Evolutionary conservation across 1,140 invertebrate species (phyloP).

Genomic region (Plutomurus gul): DNA sequence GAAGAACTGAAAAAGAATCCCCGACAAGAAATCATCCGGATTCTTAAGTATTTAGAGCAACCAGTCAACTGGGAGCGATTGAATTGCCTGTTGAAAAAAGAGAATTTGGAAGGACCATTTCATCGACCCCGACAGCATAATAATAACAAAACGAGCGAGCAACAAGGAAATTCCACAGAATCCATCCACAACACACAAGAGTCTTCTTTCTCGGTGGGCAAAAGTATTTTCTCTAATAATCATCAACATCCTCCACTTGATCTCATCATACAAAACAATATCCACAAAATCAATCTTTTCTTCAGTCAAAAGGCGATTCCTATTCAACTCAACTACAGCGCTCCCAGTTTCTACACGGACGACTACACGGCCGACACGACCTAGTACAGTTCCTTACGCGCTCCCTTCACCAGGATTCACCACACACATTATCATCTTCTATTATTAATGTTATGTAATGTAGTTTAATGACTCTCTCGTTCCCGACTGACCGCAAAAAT

Average conservation of each 20-base stretch:
- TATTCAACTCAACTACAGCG: constrained; percentile 40
- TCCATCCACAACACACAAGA: constrained; percentile 23
- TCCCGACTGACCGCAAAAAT: neutral
- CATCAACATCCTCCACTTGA: constrained; percentile 38
- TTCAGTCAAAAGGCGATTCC: constrained; percentile 40
- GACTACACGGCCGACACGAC: too few species aligned
- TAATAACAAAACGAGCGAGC: constrained; percentile 10
- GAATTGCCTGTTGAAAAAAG: constrained; percentile 35
- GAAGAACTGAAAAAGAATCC: constrained; percentile 47
- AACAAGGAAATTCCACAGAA: constrained; percentile 20
- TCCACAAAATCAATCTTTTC: constrained; percentile 46
- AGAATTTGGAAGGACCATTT: constrained; percentile 44
- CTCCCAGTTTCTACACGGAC: too few species aligned
- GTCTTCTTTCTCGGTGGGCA: neutral
- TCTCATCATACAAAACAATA: constrained; percentile 48
- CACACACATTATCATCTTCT: too few species aligned
- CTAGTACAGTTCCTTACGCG: too few species aligned
- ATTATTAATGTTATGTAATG: constrained; percentile 25
- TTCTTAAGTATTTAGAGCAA: constrained; percentile 43
- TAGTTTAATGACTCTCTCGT: neutral
- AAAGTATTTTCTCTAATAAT: constrained; percentile 25
- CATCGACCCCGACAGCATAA: constrained; percentile 36
- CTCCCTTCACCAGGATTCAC: too few species aligned
- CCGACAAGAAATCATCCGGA: constrained; percentile 33
- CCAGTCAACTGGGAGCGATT: constrained; percentile 38